Conservation (phyloP, 2,797 vertebrate species). For the Dipus sagitta region DNA sequence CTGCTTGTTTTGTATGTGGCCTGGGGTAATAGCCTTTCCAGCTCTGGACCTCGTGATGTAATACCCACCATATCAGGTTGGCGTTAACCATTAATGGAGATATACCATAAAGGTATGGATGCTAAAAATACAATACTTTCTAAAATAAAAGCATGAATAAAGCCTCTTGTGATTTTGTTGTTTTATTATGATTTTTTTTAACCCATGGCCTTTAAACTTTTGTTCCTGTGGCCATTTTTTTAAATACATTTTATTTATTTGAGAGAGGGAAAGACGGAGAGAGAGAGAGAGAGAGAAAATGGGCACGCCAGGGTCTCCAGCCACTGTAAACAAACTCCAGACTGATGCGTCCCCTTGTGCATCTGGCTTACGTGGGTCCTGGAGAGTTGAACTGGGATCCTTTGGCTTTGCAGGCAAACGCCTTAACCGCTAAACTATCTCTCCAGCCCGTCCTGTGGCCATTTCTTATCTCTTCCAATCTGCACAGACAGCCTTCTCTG, state of each 20-base stretch:
- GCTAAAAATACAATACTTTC: not conserved
- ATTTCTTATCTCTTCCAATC: not conserved
- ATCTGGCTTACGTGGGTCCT: too few relatives aligned
- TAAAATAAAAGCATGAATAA: not conserved
- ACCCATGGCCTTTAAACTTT: not conserved
- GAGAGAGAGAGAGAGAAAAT: too few relatives aligned
- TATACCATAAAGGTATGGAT: not conserved
- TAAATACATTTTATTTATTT: too few relatives aligned
- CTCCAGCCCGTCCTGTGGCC: not conserved
- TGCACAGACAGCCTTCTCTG: not conserved
- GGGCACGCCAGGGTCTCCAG: too few relatives aligned
- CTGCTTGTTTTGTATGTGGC: not conserved
- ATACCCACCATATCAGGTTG: not conserved
- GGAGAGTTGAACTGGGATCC: too few relatives aligned
- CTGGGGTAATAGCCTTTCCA: not conserved
- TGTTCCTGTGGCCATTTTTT: not conserved
- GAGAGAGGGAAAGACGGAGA: too few relatives aligned
- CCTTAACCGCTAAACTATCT: too few relatives aligned
- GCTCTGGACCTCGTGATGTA: not conserved
- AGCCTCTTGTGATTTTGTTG: too few relatives aligned
- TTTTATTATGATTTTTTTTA: conserved; percentile 14
- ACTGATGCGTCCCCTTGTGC: too few relatives aligned
- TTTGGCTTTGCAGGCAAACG: too few relatives aligned
- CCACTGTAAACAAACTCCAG: too few relatives aligned
- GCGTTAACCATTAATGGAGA: not conserved